Base-by-base conservation (phyloP, 2,797 vertebrate species). In the Aulostomus chinensis region DNA sequence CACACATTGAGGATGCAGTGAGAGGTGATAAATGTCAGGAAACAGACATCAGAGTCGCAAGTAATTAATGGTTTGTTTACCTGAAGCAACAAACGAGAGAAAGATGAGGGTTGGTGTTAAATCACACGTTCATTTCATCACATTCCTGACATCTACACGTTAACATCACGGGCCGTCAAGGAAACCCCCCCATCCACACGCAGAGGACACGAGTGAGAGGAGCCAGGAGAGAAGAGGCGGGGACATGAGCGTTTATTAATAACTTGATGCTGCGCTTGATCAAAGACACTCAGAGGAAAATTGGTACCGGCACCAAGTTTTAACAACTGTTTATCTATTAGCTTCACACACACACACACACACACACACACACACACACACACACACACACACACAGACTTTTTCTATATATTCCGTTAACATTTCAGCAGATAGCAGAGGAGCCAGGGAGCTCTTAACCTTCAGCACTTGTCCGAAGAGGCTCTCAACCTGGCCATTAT, bases 391-490 rank as follows among this genome's bases (percentile, higher is more conserved):
- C 20, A 22, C 21, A 22, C 21, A 22, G 5, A 22, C 21, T 10
- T 51, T 56, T 49, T 66, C 32, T 45, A 26, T 51, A 32, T 2
- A 38, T 51, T n/a, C 36, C 47, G 46, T 7, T 18, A 60, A 54
- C 33, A 50, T 14, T n/a, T 32, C 24, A 33, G 46, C 33, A 2
- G 32, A 22, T 33, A 36, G 39, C 21, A 7, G 33, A 7, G n/a
- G n/a, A n/a, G n/a, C n/a, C n/a, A 21, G 16, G 14, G 20, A 24
- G 15, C 1, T 32, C 68, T 66, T 66, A 67, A 64, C 58, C 55
- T 77, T 57, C 58, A 50, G 42, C 68, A 58, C 68, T 68, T 36
- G 43, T 56, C 57, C 63, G 42, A 73, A 70, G 69, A 59, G 66
- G 39, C 51, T 59, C 58, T 63, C 65, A 59, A 73, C 48, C 51